Conservation (phyloP, 2,888 invertebrate species). For the Antheraea yamamai region DNA sequence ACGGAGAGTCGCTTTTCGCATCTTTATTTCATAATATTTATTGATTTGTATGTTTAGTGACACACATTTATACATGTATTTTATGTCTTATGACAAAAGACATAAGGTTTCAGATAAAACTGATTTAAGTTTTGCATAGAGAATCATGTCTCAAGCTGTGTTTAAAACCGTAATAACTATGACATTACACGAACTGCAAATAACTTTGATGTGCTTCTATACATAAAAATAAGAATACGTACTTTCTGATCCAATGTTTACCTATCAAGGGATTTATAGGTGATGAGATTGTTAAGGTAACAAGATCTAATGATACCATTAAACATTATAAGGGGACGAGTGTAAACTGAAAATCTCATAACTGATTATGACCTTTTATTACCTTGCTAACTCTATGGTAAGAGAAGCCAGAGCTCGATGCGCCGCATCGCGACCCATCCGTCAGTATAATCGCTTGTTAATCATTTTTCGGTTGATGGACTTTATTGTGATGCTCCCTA, state of each 20-base stretch:
- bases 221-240: neutral
- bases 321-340: neutral
- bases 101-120: neutral
- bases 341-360: neutral
- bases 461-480: slow-evolving; percentile 81
- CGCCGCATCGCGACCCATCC: slow-evolving; percentile 76
- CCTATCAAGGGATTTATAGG: no score
- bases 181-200: neutral
- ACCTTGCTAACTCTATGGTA: slow-evolving; percentile 50
- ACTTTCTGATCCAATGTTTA: neutral
- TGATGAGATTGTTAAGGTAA: neutral
- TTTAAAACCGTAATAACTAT: neutral
- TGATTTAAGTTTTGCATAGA: neutral
- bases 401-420: slow-evolving; percentile 74
- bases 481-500: slow-evolving; percentile 70
- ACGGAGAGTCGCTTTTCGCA: no score
- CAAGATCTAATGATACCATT: neutral
- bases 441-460: slow-evolving; percentile 80
- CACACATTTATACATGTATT: no score
- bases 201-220: neutral
- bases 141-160: no score
- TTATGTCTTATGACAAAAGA: no score
- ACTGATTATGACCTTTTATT: slow-evolving; percentile 1
- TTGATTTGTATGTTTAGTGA: no score
- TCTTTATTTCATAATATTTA: no score